Conservation (phyloP, 2,888 invertebrate species). For the Apeira syringaria region DNA sequence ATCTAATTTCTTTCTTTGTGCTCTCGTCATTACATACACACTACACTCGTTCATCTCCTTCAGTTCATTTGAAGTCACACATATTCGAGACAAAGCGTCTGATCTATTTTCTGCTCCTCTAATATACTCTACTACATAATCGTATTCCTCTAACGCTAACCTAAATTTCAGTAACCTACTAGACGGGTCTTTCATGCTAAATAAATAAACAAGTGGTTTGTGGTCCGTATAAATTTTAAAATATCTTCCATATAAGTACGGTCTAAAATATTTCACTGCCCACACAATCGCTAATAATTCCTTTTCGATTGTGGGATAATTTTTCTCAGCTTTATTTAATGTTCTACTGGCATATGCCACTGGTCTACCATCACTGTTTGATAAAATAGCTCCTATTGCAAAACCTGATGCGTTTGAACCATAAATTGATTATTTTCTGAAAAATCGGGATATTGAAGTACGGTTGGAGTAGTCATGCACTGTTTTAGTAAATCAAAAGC, state of each 20-base stretch:
- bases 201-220: conserved; percentile 18
- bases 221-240: conserved; percentile 22
- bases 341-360: too few relatives aligned
- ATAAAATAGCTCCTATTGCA: too few relatives aligned
- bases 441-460: too few relatives aligned
- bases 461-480: conserved; percentile 29
- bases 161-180: conserved; percentile 22
- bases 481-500: conserved; percentile 29
- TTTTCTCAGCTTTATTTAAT: too few relatives aligned
- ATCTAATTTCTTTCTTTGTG: background rate
- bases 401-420: too few relatives aligned
- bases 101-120: conserved; percentile 21
- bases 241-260: conserved; percentile 18
- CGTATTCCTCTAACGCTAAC: conserved; percentile 18
- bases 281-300: too few relatives aligned
- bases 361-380: too few relatives aligned
- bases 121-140: conserved; percentile 20
- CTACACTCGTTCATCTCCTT: conserved; percentile 9
- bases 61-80: conserved; percentile 12
- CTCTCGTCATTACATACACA: conserved; percentile 6
- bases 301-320: too few relatives aligned
- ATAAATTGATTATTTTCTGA: too few relatives aligned
- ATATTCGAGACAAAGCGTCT: conserved; percentile 17
- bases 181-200: conserved; percentile 21
- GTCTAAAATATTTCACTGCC: background rate